Base-by-base conservation (phyloP, 2,797 vertebrate species). In the Rhinatrema bivittatum region DNA sequence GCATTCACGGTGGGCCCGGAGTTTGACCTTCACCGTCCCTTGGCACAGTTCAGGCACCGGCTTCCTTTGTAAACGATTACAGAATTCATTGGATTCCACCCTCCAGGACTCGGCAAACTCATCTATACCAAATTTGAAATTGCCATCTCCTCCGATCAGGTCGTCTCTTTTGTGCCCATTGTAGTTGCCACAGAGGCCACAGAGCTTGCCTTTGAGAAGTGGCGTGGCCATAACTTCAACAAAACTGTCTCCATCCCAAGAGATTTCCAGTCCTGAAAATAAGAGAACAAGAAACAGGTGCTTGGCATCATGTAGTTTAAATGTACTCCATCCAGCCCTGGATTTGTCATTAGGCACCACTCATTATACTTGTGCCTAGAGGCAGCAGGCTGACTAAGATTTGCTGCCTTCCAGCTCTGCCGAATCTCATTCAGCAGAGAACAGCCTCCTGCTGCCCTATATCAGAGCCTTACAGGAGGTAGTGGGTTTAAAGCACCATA, bases 241-340 rank as follows among this genome's bases (percentile, higher is more conserved):
- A 53, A 99, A 93, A 63, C 96, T 98, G 84, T 99, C 94, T 16
- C 96, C 96, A 29, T 99, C 96, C 96, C 96, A 99, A 0, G 95
- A 96, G 72, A 99, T 93, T 83, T 94, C 94, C 69, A 99, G 70
- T 40, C 96, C 96, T 45, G 27, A 10, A 28, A 40, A 20, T 53
- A 1, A 29, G 20, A 5, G 20, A 32, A 39, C 7, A 29, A 8
- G 17, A 13, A n/a, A 42, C 36, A 25, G 26, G 31, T 50, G 26
- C 53, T n/a, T n/a, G n/a, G n/a, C n/a, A n/a, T n/a, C n/a, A n/a
- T n/a, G n/a, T n/a, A n/a, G n/a, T n/a, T n/a, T n/a, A n/a, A n/a
- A n/a, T n/a, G n/a, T n/a, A n/a, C n/a, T n/a, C n/a, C n/a, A n/a
- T n/a, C n/a, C n/a, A n/a, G n/a, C n/a, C n/a, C n/a, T n/a, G n/a